Conservation (phyloP, 2,797 vertebrate species). For the Parauchenoglanis punctatus region DNA sequence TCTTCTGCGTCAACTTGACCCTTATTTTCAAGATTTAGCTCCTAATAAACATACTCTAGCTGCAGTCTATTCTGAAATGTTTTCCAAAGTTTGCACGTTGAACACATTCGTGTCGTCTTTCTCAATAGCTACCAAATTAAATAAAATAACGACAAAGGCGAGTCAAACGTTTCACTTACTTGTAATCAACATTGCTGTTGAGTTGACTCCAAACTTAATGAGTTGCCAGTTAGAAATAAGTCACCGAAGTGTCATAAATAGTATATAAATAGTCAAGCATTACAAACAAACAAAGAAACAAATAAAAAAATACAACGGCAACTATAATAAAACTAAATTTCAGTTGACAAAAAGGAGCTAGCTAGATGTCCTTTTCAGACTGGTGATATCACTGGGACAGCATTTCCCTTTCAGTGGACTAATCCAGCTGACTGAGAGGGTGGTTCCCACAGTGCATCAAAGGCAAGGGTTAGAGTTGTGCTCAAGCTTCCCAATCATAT, state of each 20-base stretch:
- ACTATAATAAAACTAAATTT: background rate
- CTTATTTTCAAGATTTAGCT: background rate
- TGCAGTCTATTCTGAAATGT: background rate
- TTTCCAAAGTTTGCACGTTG: background rate
- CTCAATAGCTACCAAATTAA: background rate
- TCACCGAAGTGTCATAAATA: slow-evolving; percentile 24
- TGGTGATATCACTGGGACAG: slow-evolving; percentile 65
- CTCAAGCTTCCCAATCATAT: slow-evolving; percentile 26
- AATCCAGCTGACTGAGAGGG: slow-evolving; percentile 62
- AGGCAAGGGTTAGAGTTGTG: slow-evolving; percentile 30
- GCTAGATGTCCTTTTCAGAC: slow-evolving; percentile 28
- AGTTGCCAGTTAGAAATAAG: slow-evolving; percentile 15
- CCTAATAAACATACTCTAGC: background rate
- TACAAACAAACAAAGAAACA: slow-evolving; percentile 25
- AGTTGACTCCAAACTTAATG: slow-evolving; percentile 19
- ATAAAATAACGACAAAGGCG: background rate
- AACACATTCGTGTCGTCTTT: background rate
- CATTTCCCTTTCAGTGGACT: slow-evolving; percentile 61
- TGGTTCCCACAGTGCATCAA: slow-evolving; percentile 43
- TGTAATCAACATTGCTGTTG: slow-evolving; percentile 72
- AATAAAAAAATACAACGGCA: background rate
- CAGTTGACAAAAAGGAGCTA: slow-evolving; percentile 18
- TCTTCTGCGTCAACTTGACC: background rate
- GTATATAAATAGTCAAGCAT: background rate
- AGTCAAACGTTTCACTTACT: slow-evolving; percentile 69